Percentiles rank a stretch among this genome's conserved stretches.
phyloP scores from a whole-genome alignment of 2,888 invertebrate species.

The Cabera pusaria region DNA sequence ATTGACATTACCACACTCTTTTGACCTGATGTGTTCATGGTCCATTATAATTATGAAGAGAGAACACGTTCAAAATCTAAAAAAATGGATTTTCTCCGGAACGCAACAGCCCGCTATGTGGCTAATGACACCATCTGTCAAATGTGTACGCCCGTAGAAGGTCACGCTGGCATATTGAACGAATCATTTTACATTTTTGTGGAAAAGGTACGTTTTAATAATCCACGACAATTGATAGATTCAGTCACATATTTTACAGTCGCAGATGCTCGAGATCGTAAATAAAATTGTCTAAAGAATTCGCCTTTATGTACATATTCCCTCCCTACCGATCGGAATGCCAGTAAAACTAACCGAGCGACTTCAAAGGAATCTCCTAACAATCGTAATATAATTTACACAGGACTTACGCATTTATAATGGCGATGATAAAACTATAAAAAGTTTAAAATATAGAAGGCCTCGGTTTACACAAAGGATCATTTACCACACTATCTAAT shows the following conservation, averaged over 20 bases:
- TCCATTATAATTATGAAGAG: constrained; percentile 51
- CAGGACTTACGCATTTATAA: constrained; percentile 26
- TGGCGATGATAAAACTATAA: constrained; percentile 26
- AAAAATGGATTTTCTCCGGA: constrained; percentile 33
- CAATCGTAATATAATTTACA: constrained; percentile 25
- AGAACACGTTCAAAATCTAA: constrained; percentile 41
- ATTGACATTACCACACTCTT: constrained; percentile 54
- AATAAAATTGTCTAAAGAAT: constrained; percentile 21
- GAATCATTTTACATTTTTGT: constrained; percentile 27
- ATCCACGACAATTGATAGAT: constrained; percentile 16
- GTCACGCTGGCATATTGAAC: constrained; percentile 28
- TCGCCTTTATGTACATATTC: constrained; percentile 16
- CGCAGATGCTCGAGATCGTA: constrained; percentile 6
- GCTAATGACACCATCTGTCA: constrained; percentile 52
- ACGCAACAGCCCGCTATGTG: constrained; percentile 35
- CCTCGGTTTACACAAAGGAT: constrained; percentile 51
- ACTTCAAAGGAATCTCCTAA: constrained; percentile 20
- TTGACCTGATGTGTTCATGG: constrained; percentile 53
- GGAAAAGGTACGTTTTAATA: constrained; percentile 26
- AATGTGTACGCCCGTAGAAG: constrained; percentile 39
- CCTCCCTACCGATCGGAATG: constrained; percentile 15
- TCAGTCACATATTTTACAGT: constrained; percentile 14
- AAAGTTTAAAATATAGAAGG: constrained; percentile 29
- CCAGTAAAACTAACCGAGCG: constrained; percentile 21
- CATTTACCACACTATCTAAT: constrained; percentile 62